Conservation (phyloP, 2,888 invertebrate species). For the Esperia sulphurella region DNA sequence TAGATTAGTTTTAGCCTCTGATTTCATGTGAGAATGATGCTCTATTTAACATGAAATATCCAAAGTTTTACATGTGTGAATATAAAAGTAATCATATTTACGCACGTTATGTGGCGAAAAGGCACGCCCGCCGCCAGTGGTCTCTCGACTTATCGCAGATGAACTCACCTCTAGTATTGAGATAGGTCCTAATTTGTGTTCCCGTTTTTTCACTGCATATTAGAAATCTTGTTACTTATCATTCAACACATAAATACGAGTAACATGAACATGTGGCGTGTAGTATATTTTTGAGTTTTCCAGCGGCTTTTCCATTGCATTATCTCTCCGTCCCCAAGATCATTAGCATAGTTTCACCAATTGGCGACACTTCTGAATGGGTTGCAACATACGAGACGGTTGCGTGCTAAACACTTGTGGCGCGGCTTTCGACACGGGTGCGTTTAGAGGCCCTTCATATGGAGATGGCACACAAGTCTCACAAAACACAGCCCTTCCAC, state of each 20-base stretch:
- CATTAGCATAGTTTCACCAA: constrained; percentile 60
- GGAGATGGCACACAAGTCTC: constrained; percentile 26
- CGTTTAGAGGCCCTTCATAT: constrained; percentile 60
- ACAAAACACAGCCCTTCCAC: constrained; percentile 13
- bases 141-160: neutral
- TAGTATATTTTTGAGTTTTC: constrained; percentile 18
- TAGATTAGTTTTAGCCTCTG: neutral
- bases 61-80: too few species aligned
- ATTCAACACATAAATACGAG: neutral
- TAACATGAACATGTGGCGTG: too few species aligned
- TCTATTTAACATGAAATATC: too few species aligned
- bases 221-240: too few species aligned
- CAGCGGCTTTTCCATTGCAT: constrained; percentile 29
- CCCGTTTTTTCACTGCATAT: too few species aligned
- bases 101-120: too few species aligned
- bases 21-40: too few species aligned
- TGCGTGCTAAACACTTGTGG: constrained; percentile 62
- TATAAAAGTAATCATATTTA: too few species aligned
- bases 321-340: constrained; percentile 21
- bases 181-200: too few species aligned
- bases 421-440: constrained; percentile 57
- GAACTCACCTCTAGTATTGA: too few species aligned
- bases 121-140: too few species aligned
- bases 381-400: constrained; percentile 54
- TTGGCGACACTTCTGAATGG: constrained; percentile 50